Conservation (phyloP, 2,113 vertebrate genomes). For the Aleadryas rufinucha region DNA sequence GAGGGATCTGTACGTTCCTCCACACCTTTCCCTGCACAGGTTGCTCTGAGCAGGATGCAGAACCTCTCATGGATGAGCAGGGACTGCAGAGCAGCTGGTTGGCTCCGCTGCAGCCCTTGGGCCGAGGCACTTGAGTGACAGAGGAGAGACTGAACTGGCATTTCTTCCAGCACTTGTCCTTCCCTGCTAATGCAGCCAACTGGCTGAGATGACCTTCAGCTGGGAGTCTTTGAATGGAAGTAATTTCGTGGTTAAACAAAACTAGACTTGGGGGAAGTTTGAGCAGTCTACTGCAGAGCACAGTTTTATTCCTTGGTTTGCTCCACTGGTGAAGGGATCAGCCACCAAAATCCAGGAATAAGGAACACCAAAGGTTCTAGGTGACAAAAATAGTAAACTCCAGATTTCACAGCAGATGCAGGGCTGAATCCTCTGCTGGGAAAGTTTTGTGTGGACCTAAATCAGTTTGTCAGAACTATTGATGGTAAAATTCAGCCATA, state of each 20-base stretch:
- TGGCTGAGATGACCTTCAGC: conserved; percentile 19
- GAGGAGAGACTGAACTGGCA: not conserved
- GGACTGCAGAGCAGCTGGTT: not conserved
- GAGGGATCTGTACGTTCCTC: not conserved
- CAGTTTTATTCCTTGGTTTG: not conserved
- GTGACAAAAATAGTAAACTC: not conserved
- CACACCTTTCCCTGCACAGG: not conserved
- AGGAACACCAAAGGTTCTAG: not conserved
- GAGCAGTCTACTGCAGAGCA: not conserved
- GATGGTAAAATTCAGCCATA: not conserved
- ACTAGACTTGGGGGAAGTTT: not conserved
- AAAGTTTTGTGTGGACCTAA: not conserved
- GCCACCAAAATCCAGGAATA: not conserved
- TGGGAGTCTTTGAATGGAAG: not conserved
- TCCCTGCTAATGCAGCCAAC: not conserved
- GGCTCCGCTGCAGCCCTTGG: not conserved
- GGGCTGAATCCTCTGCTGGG: not conserved
- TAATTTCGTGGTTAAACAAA: not conserved
- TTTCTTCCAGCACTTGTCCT: conserved; percentile 4
- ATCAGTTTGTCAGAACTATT: not conserved
- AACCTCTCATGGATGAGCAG: not conserved
- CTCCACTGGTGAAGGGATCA: not conserved
- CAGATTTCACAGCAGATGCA: not conserved
- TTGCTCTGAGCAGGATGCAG: not conserved
- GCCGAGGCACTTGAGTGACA: not conserved